A percentile compares a stretch with the other conserved stretches of the same genome.
phyloP scores from a whole-genome alignment of 2,888 invertebrate species.

The Eupeodes latifasciatus region DNA sequence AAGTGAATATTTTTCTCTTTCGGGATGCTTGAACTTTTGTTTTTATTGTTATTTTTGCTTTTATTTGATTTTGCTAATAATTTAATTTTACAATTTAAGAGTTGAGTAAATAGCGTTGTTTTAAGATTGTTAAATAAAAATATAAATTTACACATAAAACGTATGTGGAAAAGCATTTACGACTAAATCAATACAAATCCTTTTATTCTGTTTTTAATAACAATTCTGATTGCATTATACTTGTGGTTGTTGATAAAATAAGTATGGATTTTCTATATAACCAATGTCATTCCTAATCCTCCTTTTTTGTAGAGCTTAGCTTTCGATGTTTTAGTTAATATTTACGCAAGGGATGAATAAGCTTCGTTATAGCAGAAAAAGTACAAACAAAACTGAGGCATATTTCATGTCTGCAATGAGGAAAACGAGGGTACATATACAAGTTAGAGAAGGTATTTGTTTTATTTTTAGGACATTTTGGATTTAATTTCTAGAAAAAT shows the following conservation, averaged over 20 bases:
- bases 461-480: too few species aligned
- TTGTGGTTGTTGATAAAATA: background rate
- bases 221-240: background rate
- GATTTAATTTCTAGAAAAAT: too few species aligned
- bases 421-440: too few species aligned
- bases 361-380: conserved; percentile 22
- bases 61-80: background rate
- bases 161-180: too few species aligned
- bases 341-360: conserved; percentile 45
- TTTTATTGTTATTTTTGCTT: background rate
- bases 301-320: conserved; percentile 23
- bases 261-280: background rate
- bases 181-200: too few species aligned
- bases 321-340: conserved; percentile 39
- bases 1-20: conserved; percentile 38
- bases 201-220: background rate
- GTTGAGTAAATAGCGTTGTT: background rate
- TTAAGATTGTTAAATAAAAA: background rate
- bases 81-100: conserved; percentile 28
- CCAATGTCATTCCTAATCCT: background rate
- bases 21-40: conserved; percentile 8
- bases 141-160: too few species aligned
- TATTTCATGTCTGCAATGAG: background rate
- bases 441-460: background rate
- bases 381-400: background rate